Base-by-base conservation (phyloP, 2,888 invertebrate species). In the Trileptium ribeirensis region DNA sequence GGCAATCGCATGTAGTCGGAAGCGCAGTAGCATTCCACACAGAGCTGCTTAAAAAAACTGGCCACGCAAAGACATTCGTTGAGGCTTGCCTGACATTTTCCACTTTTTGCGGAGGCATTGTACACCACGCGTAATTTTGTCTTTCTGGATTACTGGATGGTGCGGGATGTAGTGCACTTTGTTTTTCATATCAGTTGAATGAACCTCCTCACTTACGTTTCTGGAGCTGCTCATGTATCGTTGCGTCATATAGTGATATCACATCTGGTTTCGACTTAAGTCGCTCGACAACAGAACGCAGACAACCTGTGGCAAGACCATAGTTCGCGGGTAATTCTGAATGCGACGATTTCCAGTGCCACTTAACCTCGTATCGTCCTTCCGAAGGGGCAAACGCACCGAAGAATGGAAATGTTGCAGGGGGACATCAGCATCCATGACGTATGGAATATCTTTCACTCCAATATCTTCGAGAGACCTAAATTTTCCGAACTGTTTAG, bases 121-220 rank as follows among this genome's bases (percentile, higher is more conserved):
- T 81, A 86, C 8, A 86, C 85, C 34, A 83, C 78, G 2, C 85
- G 40, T 8, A 86, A 40, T 77, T 8, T 84, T 84, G 1, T 79
- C 29, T 19, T 78, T 74, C 0, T 67, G 74, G n/a, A 84, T 39
- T 0, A 84, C 84, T 0, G 80, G 37, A 29, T 84, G 83, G 77
- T 84, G 82, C 0, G 84, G 84, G 2, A 83, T 29, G 67, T 83
- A 84, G 64, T 84, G 84, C 8, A 31, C 81, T 29, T 29, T 15
- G 34, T 15, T 64, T 64, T 64, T 29, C n/a, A 37, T 36, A 81
- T 29, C 38, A 19, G 15, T 8, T 24, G 75, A 19, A 31, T 64
- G 51, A 2, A 78, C 78, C 33, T 78, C 64, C 67, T 82, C 82
- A 64, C 64, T 81, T 82, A 29, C 70, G 33, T 70, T 70, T 3